Percentiles rank a stretch among this genome's conserved stretches.
Conservation (phyloP, 2,888 invertebrate species). For the Trissoscelio sp. region DNA sequence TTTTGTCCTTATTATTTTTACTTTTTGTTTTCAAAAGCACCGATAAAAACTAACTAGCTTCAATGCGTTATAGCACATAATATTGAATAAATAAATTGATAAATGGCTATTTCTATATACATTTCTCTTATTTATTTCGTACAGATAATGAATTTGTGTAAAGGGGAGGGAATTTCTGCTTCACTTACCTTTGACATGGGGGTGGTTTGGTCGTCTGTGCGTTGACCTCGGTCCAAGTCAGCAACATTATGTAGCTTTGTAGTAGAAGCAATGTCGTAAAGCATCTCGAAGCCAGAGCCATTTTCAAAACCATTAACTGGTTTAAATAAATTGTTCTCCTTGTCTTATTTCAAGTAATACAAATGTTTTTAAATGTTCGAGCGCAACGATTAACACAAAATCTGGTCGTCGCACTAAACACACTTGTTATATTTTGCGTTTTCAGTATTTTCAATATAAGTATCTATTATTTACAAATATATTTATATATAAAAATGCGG, state of each 20-base stretch:
- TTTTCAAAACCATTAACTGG: constrained; percentile 69
- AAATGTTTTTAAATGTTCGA: constrained; percentile 18
- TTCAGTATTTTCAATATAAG: constrained; percentile 8
- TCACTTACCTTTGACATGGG: constrained; percentile 81
- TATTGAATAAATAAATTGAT: no score
- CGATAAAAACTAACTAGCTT: no score
- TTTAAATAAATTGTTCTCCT: constrained; percentile 37
- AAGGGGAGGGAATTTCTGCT: constrained; percentile 7
- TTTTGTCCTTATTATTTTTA: no score
- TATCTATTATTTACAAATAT: constrained; percentile 38
- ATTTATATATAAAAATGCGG: constrained; percentile 37
- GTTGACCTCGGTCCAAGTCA: constrained; percentile 67
- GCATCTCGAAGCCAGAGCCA: constrained; percentile 73
- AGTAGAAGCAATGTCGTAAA: constrained; percentile 72
- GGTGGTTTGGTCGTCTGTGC: constrained; percentile 73
- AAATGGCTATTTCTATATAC: no score
- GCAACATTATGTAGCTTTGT: constrained; percentile 70
- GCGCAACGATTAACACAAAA: constrained; percentile 40
- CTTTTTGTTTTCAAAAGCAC: no score
- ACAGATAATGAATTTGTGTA: not conserved
- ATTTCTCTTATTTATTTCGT: not conserved
- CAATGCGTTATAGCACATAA: no score
- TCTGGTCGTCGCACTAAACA: constrained; percentile 49
- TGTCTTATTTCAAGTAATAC: constrained; percentile 30
- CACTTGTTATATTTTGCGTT: constrained; percentile 26